Evolutionary conservation across 2,113 vertebrate species (phyloP).

Genomic region (Phrynosoma blainvillii): DNA sequence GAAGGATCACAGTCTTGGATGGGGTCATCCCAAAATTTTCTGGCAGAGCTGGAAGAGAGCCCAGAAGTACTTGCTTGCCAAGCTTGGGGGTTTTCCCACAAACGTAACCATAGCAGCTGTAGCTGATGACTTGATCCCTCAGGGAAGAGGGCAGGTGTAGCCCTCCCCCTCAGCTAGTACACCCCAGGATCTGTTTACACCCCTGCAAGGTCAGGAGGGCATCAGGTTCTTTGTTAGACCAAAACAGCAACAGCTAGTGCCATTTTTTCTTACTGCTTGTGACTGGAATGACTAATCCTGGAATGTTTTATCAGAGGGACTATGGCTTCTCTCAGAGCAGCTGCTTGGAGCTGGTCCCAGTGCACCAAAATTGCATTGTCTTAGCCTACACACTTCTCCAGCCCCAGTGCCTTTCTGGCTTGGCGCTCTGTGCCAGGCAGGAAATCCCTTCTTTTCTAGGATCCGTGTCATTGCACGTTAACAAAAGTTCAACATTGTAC

Average conservation of each 20-base stretch:
- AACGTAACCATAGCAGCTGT: constrained; percentile 6
- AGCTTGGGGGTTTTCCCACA: constrained; percentile 23
- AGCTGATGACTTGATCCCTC: constrained; percentile 1
- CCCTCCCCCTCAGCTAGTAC: background rate
- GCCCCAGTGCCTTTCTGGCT: background rate
- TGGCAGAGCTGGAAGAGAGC: constrained; percentile 10
- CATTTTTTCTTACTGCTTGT: constrained; percentile 1
- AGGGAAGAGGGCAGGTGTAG: background rate
- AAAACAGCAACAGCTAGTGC: constrained; percentile 19
- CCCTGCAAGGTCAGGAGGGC: constrained; percentile 5
- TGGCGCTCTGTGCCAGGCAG: constrained; percentile 1
- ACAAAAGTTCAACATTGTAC: background rate
- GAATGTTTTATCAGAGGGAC: constrained; percentile 21
- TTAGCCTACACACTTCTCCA: background rate
- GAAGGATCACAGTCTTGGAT: background rate
- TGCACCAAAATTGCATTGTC: constrained; percentile 13
- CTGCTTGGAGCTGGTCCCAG: background rate
- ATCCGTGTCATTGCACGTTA: background rate
- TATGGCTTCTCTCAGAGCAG: constrained; percentile 8
- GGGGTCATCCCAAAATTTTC: background rate
- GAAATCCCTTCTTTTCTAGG: background rate
- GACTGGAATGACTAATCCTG: constrained; percentile 19
- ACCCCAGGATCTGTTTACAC: constrained; percentile 13
- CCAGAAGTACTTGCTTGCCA: background rate
- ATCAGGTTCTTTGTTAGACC: constrained; percentile 4